These are phyloP conservation scores for Chaetodon auriga DNA, from an alignment of 2,113 vertebrate species.

Conservation along the genomic window DNA sequence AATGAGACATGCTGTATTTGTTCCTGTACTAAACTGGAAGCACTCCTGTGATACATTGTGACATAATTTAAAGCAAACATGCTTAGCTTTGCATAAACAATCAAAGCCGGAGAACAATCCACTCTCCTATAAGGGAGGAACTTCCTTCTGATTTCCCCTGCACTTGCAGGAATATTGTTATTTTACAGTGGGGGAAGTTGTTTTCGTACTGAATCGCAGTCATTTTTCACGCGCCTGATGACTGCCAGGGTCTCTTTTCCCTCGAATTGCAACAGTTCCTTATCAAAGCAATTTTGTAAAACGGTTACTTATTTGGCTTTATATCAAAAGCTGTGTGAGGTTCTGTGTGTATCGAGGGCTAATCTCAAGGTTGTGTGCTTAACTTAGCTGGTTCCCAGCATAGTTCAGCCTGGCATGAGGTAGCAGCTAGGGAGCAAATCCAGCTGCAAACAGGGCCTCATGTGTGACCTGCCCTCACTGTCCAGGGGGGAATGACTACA, in stretches of 20 bases:
- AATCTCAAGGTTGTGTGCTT: slow-evolving; percentile 63
- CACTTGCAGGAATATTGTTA: slow-evolving; percentile 70
- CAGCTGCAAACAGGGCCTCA: slow-evolving; percentile 58
- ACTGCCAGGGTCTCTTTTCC: slow-evolving; percentile 58
- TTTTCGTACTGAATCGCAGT: slow-evolving; percentile 67
- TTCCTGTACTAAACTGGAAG: slow-evolving; percentile 67
- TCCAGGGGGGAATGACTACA: slow-evolving; percentile 55
- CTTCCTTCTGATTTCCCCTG: slow-evolving; percentile 74
- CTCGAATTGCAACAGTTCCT: slow-evolving; percentile 70
- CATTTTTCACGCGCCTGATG: slow-evolving; percentile 72
- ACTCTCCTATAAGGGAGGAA: slow-evolving; percentile 69
- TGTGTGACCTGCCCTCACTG: slow-evolving; percentile 55
- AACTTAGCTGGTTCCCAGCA: slow-evolving; percentile 73
- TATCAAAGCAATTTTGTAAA: slow-evolving; percentile 78
- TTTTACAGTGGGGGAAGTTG: slow-evolving; percentile 67
- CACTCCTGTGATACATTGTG: slow-evolving; percentile 67
- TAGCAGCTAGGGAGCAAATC: slow-evolving; percentile 39
- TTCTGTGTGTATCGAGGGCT: slow-evolving; percentile 39
- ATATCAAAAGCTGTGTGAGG: slow-evolving; percentile 59
- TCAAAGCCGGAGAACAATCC: slow-evolving; percentile 73
- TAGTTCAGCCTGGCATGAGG: slow-evolving; percentile 65
- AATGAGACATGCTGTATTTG: slow-evolving; percentile 71
- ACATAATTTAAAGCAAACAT: slow-evolving; percentile 81
- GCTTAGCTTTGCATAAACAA: slow-evolving; percentile 77
- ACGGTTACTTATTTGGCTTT: slow-evolving; percentile 66